Evolutionary conservation across 2,797 vertebrate genomes (phyloP), one percentile per base, ranked within the genome.

Genomic region (Pangasius mekongensis): DNA sequence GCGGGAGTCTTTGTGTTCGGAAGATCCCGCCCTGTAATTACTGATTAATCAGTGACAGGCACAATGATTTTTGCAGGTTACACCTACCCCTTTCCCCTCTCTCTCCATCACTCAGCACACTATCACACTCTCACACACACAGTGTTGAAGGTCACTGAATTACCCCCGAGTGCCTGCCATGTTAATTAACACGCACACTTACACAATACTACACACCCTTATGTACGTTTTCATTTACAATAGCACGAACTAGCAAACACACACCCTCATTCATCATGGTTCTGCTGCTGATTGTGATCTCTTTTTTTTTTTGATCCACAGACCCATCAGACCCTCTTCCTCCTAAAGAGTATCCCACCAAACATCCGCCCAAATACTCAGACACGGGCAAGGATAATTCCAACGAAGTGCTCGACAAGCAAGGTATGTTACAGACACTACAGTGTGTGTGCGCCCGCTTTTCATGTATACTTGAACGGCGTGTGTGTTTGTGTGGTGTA

Each of bases 281-380:
- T 67, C 85, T 67, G 86, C 77, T 82, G 54, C 86, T 86, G 83
- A 87, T 82, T 87, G 87, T 62, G 67, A 76, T 81, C 54, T 77
- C 77, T n/a, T 11, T 74, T 60, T 78, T 2, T 43, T 83, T 62
- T 47, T 47, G 9, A 9, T 80, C 20, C 13, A 52, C 95, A 99
- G 98, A 97, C 97, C 97, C 98, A 39, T 95, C 96, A 92, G 98
- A 97, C 24, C 95, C 97, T 13, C 93, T 96, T 92, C 95, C 95
- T 91, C 93, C 96, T 92, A 97, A 96, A 96, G 96, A 97, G 93
- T 95, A 95, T 54, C 97, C 98, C 87, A 98, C 98, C 87, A 97
- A 94, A 94, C 96, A 95, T 90, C 94, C 97, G 0, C 97, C 98
- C 56, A 97, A 97, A 89, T 94, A 97, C 92, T 78, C 97, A 86